Evolutionary conservation across 2,113 vertebrate species (phyloP), one percentile per base, ranked within the genome.

Genomic region (Helogale parvula): DNA sequence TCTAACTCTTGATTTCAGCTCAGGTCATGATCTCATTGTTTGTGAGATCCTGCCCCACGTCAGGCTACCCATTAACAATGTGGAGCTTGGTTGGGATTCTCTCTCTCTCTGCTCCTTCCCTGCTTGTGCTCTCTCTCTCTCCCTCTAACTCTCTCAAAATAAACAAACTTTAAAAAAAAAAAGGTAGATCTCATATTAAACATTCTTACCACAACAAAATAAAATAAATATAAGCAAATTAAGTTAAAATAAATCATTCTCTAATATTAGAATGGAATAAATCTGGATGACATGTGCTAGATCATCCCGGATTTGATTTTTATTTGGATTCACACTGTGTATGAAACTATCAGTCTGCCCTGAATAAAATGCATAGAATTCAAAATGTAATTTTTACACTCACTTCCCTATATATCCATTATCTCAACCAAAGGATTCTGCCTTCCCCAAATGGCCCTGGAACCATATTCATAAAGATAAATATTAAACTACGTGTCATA

Each of bases 381-480:
- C 72, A 97, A 91, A 97, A 74, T 63, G 66, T 45, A n/a, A 88
- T 19, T 38, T 76, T 88, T 68, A 63, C 0, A 76, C 19, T 33
- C 5, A 63, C 81, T 86, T 95, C 52, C 41, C 76, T 68, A 45
- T 16, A 31, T 50, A 50, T 52, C 95, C 54, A 57, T 82, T 90
- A 66, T 92, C 54, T 88, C 65, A 84, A 4, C 21, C 54, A 91
- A 19, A 95, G 80, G 10, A 71, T 86, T 95, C 60, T 63, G 5
- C 74, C 38, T 95, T 45, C 50, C 12, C 45, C 63, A 82, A 92
- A 81, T 72, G 45, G 25, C 57, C 80, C 7, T 81, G 21, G 33
- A 71, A 80, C n/a, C 82, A 85, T 79, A 91, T 92, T 97, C 21
- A 84, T 87, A 79, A 77, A 86, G 21, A 90, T 35, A 90, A 95